Evolutionary conservation across 1,140 invertebrate species (phyloP), one percentile per base, ranked within the genome.

Genomic region (Drosophila ambigua): DNA sequence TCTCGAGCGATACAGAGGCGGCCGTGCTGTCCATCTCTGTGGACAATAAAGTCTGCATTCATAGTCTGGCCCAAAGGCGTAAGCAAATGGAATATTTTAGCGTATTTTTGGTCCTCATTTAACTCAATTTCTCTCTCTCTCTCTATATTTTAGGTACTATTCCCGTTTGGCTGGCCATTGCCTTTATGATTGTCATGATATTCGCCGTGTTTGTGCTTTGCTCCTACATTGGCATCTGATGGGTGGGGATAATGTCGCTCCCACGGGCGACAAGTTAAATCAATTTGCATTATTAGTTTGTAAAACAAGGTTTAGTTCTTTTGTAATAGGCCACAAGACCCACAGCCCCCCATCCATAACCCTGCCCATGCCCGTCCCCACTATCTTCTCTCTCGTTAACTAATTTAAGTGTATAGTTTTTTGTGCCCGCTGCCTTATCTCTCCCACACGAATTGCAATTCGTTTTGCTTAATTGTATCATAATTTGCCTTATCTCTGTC

Each of bases 1-100:
- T 96, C 49, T 94, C 94, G 13, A 95, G 95, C 83, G 94, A 95
- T 79, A 94, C 96, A 28, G 96, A 97, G 90, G 96, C 97, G 57
- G 97, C 97, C 9, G 95, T 98, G 68, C 93, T 99, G 48, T 98
- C 97, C 90, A 98, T 99, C 78, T 98, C 98, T 16, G 97, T 98
- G 45, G 98, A 99, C 93, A 98, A 98, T 93, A 96, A 96, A 93
- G 95, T 99, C 62, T 96, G 96, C 84, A 95, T 98, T 84, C 97
- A 98, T 92, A 97, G 96, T 89, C 94, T 98, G 92, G 95, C 96
- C 35, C 95, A 94, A 90, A 94, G 95, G 94, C 93, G 97, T 98
- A 93, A 94, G 95, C 8, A 2, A n/a, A 0, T 4, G 41, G 8
- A 9, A 8, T 50, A 4, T 20, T 81, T 26, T 8, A 35, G 60